Evolutionary conservation across 2,113 vertebrate species (phyloP).

Genomic region (Condylura cristata): DNA sequence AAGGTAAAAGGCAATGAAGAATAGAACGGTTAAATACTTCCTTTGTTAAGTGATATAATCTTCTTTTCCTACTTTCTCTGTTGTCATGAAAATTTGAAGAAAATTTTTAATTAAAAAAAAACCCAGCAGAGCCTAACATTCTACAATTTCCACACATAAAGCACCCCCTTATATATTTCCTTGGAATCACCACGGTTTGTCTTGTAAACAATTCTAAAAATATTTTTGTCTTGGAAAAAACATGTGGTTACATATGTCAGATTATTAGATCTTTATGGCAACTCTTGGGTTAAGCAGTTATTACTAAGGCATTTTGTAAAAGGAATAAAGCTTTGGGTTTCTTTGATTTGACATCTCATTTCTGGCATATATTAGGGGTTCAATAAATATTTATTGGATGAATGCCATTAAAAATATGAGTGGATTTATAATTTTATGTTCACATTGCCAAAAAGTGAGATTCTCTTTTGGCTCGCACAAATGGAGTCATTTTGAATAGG

Average conservation of each 20-base stretch:
- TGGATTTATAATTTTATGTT: constrained; percentile 30
- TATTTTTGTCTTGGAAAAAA: background rate
- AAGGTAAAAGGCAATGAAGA: background rate
- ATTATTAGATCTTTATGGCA: constrained; percentile 2
- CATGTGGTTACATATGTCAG: background rate
- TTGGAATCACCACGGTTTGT: constrained; percentile 30
- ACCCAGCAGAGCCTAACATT: background rate
- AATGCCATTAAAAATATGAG: constrained; percentile 39
- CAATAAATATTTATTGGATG: constrained; percentile 18
- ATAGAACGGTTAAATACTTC: background rate
- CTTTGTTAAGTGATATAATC: background rate
- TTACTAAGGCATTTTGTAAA: constrained; percentile 25
- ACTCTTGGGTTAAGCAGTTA: background rate
- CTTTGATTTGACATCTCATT: constrained; percentile 37
- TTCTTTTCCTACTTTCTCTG: background rate
- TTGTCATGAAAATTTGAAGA: constrained; percentile 31
- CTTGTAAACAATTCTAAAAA: constrained; percentile 45
- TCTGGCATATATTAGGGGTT: background rate
- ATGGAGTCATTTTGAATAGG: background rate
- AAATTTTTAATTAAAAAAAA: background rate
- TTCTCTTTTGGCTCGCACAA: background rate
- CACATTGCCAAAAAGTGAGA: background rate
- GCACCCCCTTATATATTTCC: background rate
- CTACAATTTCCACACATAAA: background rate
- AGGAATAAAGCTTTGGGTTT: background rate